phyloP scores from a whole-genome alignment of 2,113 vertebrate genomes.

The Turdus rufiventris region DNA sequence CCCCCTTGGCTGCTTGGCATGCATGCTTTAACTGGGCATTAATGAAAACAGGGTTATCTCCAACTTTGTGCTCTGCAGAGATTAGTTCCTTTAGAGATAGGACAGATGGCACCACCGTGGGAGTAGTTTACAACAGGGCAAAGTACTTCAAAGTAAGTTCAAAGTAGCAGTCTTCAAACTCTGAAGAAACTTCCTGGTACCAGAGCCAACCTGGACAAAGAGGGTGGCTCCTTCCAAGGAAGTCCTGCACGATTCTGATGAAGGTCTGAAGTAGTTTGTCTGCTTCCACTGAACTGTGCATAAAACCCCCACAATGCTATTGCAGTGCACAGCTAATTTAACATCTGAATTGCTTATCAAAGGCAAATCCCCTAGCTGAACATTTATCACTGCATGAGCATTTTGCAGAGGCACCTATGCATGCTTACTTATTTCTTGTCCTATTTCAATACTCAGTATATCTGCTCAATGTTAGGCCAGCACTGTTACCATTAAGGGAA shows the following conservation, averaged over 20 bases:
- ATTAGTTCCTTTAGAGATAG: neutral
- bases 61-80: neutral
- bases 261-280: neutral
- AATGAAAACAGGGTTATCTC: neutral
- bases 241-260: neutral
- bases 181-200: neutral
- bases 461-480: neutral
- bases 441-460: neutral
- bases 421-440: neutral
- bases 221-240: neutral
- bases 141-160: neutral
- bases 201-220: fast-evolving
- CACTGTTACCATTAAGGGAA: neutral
- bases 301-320: neutral
- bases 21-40: neutral
- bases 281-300: neutral
- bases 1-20: neutral
- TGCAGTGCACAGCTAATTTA: neutral
- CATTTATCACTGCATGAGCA: neutral
- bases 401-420: neutral
- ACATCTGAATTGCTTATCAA: neutral
- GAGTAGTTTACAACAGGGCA: neutral
- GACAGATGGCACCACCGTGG: neutral
- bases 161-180: neutral
- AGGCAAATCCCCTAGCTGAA: neutral